Evolutionary conservation across 2,797 vertebrate species (phyloP).

Genomic region (Syncerus caffer): DNA sequence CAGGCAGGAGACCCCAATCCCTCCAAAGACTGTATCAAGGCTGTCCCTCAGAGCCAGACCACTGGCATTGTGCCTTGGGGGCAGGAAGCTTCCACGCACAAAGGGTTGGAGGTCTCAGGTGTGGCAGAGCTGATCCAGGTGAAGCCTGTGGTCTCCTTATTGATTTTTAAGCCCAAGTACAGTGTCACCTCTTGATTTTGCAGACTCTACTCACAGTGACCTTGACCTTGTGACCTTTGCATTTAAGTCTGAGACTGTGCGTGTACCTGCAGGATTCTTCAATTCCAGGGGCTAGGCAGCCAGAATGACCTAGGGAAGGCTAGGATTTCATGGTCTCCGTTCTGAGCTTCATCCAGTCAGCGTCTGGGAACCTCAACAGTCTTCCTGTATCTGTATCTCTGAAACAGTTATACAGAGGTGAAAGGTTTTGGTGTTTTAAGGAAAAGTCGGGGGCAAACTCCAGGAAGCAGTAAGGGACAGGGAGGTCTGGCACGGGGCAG

Average conservation of each 20-base stretch:
- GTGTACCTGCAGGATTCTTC: not conserved
- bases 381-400: not conserved
- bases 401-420: not conserved
- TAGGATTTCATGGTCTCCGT: accelerated
- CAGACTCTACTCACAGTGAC: not conserved
- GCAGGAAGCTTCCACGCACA: accelerated
- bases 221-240: not conserved
- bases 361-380: no score
- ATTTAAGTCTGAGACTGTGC: not conserved
- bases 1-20: not conserved
- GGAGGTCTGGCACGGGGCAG: not conserved
- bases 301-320: accelerated
- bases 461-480: not conserved
- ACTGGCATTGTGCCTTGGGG: not conserved
- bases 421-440: not conserved
- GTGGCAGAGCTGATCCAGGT: not conserved
- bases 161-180: not conserved
- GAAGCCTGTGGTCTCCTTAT: not conserved
- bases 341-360: not conserved
- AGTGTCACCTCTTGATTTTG: not conserved
- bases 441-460: not conserved
- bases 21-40: not conserved
- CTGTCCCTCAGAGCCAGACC: not conserved
- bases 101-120: not conserved
- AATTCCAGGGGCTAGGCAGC: accelerated